These are phyloP conservation scores for Dasyprocta punctata DNA, from an alignment of 2,113 vertebrate species.

Conservation along the genomic window DNA sequence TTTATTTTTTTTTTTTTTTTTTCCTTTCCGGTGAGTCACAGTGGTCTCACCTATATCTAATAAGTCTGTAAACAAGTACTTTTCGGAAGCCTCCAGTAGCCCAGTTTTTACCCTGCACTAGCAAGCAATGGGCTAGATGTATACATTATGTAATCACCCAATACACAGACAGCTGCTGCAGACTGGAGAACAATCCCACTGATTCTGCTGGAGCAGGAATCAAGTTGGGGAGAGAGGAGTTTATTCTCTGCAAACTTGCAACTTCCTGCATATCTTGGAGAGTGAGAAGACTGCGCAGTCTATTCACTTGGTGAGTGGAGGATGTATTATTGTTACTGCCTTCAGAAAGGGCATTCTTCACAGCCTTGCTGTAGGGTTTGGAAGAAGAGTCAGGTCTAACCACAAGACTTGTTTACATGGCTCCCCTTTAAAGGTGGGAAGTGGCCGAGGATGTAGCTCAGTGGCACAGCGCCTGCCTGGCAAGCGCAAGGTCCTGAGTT, in stretches of 20 bases:
- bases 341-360: neutral
- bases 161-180: neutral
- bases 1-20: neutral
- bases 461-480: too few species aligned
- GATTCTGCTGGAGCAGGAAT: neutral
- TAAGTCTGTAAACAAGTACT: neutral
- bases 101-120: neutral
- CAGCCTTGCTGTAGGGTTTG: neutral
- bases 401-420: neutral
- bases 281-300: neutral
- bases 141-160: neutral
- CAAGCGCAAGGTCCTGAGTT: too few species aligned
- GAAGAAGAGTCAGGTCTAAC: neutral
- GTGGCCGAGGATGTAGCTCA: too few species aligned
- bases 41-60: neutral
- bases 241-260: neutral
- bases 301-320: too few species aligned
- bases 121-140: neutral
- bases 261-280: neutral
- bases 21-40: neutral
- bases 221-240: neutral
- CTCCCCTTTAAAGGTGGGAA: neutral
- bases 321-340: neutral
- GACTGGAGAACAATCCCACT: neutral
- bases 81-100: neutral